These are phyloP conservation scores for Kuschelorhynchus macadamiae DNA, from an alignment of 2,888 invertebrate species.

Conservation along the genomic window DNA sequence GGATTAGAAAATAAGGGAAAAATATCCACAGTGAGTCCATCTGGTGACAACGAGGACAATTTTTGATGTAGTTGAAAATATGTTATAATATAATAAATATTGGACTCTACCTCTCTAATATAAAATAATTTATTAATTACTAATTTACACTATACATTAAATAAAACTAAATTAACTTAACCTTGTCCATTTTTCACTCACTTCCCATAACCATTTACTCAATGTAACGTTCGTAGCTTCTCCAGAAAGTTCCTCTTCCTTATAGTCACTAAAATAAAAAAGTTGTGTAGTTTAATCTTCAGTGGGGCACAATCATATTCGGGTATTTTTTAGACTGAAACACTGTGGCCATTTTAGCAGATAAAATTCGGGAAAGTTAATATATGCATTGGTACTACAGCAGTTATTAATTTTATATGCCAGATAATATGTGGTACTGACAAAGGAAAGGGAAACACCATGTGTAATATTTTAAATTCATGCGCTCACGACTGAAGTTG, in stretches of 20 bases:
- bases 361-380: too few relatives aligned
- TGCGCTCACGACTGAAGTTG: too few relatives aligned
- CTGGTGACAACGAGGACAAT: slow-evolving; percentile 19
- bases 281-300: too few relatives aligned
- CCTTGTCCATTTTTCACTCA: slow-evolving; percentile 86
- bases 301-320: too few relatives aligned
- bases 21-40: not conserved
- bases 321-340: too few relatives aligned
- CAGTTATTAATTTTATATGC: too few relatives aligned
- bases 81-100: not conserved
- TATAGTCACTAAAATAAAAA: slow-evolving; percentile 72
- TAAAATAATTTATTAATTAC: not conserved
- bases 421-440: too few relatives aligned
- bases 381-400: too few relatives aligned
- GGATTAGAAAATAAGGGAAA: slow-evolving; percentile 12
- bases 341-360: too few relatives aligned
- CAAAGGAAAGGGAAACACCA: too few relatives aligned
- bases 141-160: slow-evolving; percentile 1
- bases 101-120: too few relatives aligned
- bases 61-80: slow-evolving; percentile 11
- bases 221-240: slow-evolving; percentile 72
- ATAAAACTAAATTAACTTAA: slow-evolving; percentile 11
- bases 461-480: too few relatives aligned
- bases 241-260: slow-evolving; percentile 70
- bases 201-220: slow-evolving; percentile 82